Conservation (phyloP, 1,140 invertebrate genomes). For the Drosophila kurseongensis region DNA sequence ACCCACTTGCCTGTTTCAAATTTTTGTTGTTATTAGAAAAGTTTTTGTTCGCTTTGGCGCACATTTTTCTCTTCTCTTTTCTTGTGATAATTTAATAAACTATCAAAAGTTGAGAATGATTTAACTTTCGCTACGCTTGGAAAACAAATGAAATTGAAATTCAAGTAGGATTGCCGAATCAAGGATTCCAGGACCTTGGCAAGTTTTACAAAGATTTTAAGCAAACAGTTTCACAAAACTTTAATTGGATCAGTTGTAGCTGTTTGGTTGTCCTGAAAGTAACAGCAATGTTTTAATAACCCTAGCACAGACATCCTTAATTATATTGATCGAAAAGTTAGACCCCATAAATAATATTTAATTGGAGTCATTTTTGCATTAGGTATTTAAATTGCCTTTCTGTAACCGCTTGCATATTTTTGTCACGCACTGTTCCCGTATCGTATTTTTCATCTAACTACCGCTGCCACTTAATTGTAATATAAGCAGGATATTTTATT, state of each 20-base stretch:
- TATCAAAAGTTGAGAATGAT: constrained; percentile 55
- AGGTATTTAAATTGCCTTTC: background rate
- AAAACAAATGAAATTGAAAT: constrained; percentile 39
- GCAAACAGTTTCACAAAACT: constrained; percentile 8
- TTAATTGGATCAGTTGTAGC: constrained; percentile 16
- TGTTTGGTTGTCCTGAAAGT: background rate
- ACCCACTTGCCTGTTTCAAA: constrained; percentile 3
- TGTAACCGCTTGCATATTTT: constrained; percentile 9
- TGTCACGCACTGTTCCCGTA: constrained; percentile 10
- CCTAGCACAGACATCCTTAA: background rate
- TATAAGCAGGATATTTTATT: constrained; percentile 30
- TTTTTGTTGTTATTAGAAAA: constrained; percentile 51
- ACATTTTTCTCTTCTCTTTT: constrained; percentile 26
- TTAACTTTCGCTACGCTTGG: constrained; percentile 53
- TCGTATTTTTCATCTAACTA: background rate
- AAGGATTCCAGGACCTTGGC: constrained; percentile 16
- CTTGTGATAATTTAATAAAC: constrained; percentile 70
- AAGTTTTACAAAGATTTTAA: constrained; percentile 2
- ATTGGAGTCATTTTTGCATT: background rate
- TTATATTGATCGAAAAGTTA: background rate
- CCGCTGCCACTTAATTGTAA: constrained; percentile 27
- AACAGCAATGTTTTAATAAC: no score
- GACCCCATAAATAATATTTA: background rate
- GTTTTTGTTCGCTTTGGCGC: constrained; percentile 39
- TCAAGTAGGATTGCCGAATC: constrained; percentile 26